These are phyloP conservation scores for Chymomyza caudatula DNA, from an alignment of 2,888 invertebrate genomes.

Conservation along the genomic window DNA sequence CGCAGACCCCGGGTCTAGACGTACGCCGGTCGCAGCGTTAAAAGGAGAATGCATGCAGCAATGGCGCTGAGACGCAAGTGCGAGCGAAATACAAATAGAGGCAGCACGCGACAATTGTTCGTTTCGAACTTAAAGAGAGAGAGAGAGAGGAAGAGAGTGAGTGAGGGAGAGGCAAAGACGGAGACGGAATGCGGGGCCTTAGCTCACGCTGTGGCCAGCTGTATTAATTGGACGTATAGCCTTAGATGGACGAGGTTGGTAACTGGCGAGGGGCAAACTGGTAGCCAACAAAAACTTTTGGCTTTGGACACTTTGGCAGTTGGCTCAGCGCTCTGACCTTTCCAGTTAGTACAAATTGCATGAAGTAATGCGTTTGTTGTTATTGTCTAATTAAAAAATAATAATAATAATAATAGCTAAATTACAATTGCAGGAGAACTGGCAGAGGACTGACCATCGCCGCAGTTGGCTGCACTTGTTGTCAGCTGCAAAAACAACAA, in stretches of 20 bases:
- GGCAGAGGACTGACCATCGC: background rate
- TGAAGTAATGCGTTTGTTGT: background rate
- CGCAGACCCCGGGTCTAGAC: background rate
- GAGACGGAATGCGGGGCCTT: background rate
- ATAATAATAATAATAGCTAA: background rate
- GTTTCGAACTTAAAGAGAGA: background rate
- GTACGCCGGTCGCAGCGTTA: background rate
- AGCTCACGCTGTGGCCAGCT: constrained; percentile 33
- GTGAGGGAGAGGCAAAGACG: constrained; percentile 2
- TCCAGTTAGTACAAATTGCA: constrained; percentile 1
- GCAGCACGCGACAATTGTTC: constrained; percentile 47
- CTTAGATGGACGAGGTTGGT: constrained; percentile 35
- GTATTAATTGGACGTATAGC: constrained; percentile 55
- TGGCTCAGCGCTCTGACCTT: constrained; percentile 61
- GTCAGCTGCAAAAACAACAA: background rate
- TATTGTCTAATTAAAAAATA: background rate
- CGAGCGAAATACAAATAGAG: constrained; percentile 25
- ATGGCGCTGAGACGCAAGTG: constrained; percentile 3
- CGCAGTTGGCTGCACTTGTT: constrained; percentile 1
- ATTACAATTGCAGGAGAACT: background rate
- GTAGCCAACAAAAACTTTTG: background rate
- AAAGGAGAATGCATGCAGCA: background rate
- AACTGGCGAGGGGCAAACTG: constrained; percentile 9
- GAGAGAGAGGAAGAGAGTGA: too few species aligned
- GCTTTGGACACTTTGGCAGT: constrained; percentile 26